These are phyloP conservation scores for Meloidogyne floridensis DNA, from an alignment of 1,140 invertebrate species.

Conservation along the genomic window DNA sequence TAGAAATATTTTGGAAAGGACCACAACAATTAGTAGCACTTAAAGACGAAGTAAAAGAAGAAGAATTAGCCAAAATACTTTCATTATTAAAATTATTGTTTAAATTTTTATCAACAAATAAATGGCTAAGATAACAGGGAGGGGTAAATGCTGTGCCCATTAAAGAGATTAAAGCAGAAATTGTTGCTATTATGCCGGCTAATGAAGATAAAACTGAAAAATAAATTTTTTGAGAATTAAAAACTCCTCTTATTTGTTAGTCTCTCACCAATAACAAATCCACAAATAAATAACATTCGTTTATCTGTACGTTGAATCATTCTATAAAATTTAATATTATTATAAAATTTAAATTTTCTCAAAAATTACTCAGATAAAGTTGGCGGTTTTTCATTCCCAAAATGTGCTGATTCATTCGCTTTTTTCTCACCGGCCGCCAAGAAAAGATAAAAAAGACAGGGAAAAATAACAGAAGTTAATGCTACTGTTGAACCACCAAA, in stretches of 20 bases:
- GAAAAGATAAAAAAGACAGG: conserved; percentile 79
- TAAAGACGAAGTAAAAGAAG: neutral
- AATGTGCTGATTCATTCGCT: conserved; percentile 14
- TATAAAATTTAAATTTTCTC: neutral
- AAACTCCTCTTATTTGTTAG: neutral
- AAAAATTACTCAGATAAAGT: conserved; percentile 15
- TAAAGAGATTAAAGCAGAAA: conserved; percentile 32
- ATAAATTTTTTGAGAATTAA: neutral
- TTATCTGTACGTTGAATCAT: conserved; percentile 25
- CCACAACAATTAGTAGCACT: conserved; percentile 38
- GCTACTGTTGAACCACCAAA: conserved; percentile 82
- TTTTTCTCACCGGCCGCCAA: conserved; percentile 66
- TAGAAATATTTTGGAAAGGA: conserved; percentile 35
- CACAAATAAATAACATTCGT: conserved; percentile 17
- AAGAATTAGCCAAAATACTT: neutral
- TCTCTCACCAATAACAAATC: conserved; percentile 16
- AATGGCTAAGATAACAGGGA: conserved; percentile 35
- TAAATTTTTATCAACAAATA: conserved; percentile 17
- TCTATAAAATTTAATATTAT: conserved; percentile 1
- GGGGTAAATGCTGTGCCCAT: conserved; percentile 34
- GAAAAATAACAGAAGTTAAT: conserved; percentile 80
- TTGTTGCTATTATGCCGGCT: conserved; percentile 33
- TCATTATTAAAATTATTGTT: neutral
- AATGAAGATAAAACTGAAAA: conserved; percentile 26
- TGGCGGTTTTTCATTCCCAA: conserved; percentile 24